A percentile compares a stretch with the other conserved stretches of the same genome.
Conservation (phyloP, 2,113 vertebrate species). For the Catharus bicknelli region DNA sequence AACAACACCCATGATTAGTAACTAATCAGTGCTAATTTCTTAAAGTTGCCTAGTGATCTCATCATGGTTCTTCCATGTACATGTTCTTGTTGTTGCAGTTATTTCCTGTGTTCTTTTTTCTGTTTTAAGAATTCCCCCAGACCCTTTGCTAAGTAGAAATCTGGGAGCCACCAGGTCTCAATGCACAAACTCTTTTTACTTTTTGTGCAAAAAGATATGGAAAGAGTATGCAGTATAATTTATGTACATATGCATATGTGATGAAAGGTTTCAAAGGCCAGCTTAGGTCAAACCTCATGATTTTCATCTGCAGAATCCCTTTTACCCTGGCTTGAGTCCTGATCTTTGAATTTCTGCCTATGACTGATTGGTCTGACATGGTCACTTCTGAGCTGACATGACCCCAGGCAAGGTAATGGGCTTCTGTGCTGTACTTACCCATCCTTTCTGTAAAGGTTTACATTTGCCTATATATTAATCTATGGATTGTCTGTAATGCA, state of each 20-base stretch:
- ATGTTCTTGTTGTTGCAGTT: not conserved
- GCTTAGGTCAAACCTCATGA: not conserved
- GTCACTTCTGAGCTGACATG: not conserved
- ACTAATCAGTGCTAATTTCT: not conserved
- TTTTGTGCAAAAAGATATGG: not conserved
- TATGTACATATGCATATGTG: not conserved
- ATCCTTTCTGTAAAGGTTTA: not conserved
- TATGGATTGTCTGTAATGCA: not conserved
- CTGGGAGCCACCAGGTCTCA: not conserved
- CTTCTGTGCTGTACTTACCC: not conserved
- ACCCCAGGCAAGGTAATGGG: not conserved
- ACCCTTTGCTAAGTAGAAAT: not conserved
- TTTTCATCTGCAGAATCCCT: not conserved
- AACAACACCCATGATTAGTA: not conserved
- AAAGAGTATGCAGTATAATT: not conserved
- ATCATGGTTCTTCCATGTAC: not conserved
- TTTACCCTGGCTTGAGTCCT: not conserved
- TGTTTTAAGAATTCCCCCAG: not conserved
- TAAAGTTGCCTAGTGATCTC: not conserved
- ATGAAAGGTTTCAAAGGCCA: not conserved
- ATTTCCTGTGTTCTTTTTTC: not conserved
- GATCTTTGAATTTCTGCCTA: not conserved
- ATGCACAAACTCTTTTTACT: not conserved
- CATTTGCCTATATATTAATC: not conserved
- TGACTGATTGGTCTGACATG: not conserved